Percentiles rank a stretch among this genome's conserved stretches.
These are phyloP conservation scores for Hippocampus abdominalis DNA, from an alignment of 2,113 vertebrate genomes.

Conservation along the genomic window DNA sequence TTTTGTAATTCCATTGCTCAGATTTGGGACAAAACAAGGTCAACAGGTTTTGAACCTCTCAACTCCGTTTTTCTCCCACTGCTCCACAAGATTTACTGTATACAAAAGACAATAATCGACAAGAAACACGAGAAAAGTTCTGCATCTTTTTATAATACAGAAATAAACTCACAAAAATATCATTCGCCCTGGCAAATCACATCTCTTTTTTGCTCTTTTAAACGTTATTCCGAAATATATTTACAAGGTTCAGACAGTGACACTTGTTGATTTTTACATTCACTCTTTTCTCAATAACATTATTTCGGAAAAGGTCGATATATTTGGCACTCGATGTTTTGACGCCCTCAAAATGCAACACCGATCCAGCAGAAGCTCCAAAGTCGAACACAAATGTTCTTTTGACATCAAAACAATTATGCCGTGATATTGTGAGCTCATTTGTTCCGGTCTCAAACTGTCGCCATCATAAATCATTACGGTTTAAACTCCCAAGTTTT, in stretches of 20 bases:
- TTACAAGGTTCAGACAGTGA: conserved; percentile 27
- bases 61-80: conserved; percentile 19
- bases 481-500: neutral
- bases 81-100: neutral
- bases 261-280: conserved; percentile 36
- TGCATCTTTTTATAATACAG: neutral
- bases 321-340: conserved; percentile 35
- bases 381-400: neutral
- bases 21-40: neutral
- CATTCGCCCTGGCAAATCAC: neutral
- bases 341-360: neutral
- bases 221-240: conserved; percentile 19
- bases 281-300: conserved; percentile 13
- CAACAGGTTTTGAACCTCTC: neutral
- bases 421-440: too few species aligned
- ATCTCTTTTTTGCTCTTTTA: neutral
- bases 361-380: neutral
- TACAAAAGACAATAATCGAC: conserved; percentile 21
- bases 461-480: neutral
- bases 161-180: conserved; percentile 1
- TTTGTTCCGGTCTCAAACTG: neutral
- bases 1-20: neutral
- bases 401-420: neutral
- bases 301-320: conserved; percentile 9
- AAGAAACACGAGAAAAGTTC: neutral